phyloP scores from a whole-genome alignment of 2,888 invertebrate species.

The Agonopterix heracliana region DNA sequence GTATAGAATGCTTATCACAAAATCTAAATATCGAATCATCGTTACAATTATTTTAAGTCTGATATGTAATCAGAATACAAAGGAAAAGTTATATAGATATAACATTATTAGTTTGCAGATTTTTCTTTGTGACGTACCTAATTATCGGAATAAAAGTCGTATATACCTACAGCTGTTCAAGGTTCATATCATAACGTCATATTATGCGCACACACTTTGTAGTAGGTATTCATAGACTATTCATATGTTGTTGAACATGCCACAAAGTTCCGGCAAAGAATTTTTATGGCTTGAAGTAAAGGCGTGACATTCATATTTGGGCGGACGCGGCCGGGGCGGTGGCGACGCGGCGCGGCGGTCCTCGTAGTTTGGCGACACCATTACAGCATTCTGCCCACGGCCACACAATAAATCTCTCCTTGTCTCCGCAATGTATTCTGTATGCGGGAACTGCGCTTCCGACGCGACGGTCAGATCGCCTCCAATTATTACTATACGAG shows the following conservation, averaged over 20 bases:
- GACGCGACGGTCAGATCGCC: slow-evolving; percentile 27
- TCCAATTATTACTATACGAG: slow-evolving; percentile 42
- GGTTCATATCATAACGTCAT: too few relatives aligned
- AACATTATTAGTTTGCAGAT: too few relatives aligned
- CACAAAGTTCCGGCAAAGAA: slow-evolving; percentile 38
- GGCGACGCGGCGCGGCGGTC: slow-evolving; percentile 19
- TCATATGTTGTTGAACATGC: too few relatives aligned
- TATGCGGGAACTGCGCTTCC: slow-evolving; percentile 41
- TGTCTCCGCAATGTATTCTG: slow-evolving; percentile 48
- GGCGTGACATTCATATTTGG: slow-evolving; percentile 39
- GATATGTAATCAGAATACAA: not conserved
- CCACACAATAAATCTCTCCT: slow-evolving; percentile 51
- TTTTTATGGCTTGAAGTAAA: slow-evolving; percentile 43
- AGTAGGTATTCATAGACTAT: too few relatives aligned
- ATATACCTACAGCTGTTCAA: too few relatives aligned
- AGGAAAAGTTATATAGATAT: too few relatives aligned
- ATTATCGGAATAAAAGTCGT: too few relatives aligned
- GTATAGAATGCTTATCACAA: too few relatives aligned
- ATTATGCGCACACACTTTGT: too few relatives aligned
- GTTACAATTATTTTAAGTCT: not conserved
- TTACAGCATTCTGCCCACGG: slow-evolving; percentile 56
- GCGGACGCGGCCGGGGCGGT: slow-evolving; percentile 23
- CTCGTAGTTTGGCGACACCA: slow-evolving; percentile 45
- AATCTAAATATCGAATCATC: not conserved
- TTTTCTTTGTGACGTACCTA: too few relatives aligned